A percentile compares a stretch with the other conserved stretches of the same genome.
These are phyloP conservation scores for Parotocinclus haroldoi DNA, from an alignment of 2,797 vertebrate species.

Conservation along the genomic window DNA sequence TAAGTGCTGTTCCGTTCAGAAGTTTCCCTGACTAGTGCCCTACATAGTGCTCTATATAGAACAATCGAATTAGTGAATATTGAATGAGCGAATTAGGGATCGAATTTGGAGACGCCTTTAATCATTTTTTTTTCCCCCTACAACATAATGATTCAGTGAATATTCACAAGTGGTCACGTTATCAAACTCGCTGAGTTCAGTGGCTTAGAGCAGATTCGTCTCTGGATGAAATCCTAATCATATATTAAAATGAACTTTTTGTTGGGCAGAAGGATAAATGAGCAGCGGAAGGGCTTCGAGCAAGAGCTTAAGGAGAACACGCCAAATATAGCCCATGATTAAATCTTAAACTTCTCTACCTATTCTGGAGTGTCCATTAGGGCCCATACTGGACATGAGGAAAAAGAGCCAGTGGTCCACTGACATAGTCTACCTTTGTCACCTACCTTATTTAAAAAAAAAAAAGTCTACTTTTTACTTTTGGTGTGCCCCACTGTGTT, in stretches of 20 bases:
- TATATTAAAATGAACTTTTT: slow-evolving; percentile 75
- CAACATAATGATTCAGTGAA: too few relatives aligned
- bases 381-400: slow-evolving; percentile 51
- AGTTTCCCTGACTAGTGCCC: too few relatives aligned
- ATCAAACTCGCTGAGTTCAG: neutral
- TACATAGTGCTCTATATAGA: too few relatives aligned
- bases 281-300: slow-evolving; percentile 64
- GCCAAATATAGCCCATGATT: slow-evolving; percentile 78
- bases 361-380: slow-evolving; percentile 62
- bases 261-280: slow-evolving; percentile 69
- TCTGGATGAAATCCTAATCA: slow-evolving; percentile 73
- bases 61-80: too few relatives aligned
- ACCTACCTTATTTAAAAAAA: neutral
- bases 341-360: slow-evolving; percentile 74
- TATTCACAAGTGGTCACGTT: too few relatives aligned
- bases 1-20: too few relatives aligned
- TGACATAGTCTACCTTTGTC: neutral
- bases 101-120: too few relatives aligned
- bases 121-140: too few relatives aligned
- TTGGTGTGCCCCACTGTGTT: neutral
- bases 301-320: slow-evolving; percentile 59
- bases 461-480: slow-evolving; percentile 10
- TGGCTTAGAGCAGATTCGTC: too few relatives aligned
- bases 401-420: slow-evolving; percentile 40
- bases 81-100: too few relatives aligned